Percentiles rank a stretch among this genome's conserved stretches.
Conservation (phyloP, 2,888 invertebrate genomes). For the Patella caerulea region DNA sequence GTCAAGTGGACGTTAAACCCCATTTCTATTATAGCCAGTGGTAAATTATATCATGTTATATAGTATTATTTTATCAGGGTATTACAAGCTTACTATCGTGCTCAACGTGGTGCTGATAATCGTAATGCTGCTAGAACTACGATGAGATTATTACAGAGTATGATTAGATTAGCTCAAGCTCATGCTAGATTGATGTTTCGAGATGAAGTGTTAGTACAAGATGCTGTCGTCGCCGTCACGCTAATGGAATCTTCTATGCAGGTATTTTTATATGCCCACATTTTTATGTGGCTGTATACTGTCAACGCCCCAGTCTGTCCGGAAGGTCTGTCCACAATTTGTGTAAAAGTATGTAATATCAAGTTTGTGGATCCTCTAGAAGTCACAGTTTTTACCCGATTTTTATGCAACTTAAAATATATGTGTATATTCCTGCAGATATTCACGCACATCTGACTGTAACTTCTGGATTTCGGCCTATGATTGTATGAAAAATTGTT, state of each 20-base stretch:
- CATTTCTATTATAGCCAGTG: too few species aligned
- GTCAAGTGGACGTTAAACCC: not conserved
- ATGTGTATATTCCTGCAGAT: too few species aligned
- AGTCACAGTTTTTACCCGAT: too few species aligned
- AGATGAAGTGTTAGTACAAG: conserved; percentile 80
- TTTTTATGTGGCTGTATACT: too few species aligned
- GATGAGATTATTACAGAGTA: conserved; percentile 87
- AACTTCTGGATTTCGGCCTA: too few species aligned
- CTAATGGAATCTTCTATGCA: conserved; percentile 82
- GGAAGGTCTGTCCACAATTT: too few species aligned
- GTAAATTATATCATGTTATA: not conserved
- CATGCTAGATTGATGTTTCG: conserved; percentile 89
- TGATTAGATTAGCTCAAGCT: conserved; percentile 79
- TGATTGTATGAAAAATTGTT: too few species aligned
- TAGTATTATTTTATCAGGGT: conserved; percentile 72
- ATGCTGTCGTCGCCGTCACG: conserved; percentile 84
- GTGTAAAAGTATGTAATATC: too few species aligned
- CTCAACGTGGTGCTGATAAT: conserved; percentile 73
- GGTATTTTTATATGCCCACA: conserved; percentile 33
- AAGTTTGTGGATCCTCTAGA: too few species aligned
- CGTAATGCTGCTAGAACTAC: conserved; percentile 87
- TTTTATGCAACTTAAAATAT: too few species aligned
- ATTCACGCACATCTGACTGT: too few species aligned
- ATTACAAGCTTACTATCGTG: conserved; percentile 79
- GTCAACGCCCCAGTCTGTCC: too few species aligned